Conservation (phyloP, 2,113 vertebrate genomes). For the Dipodomys ordii region DNA sequence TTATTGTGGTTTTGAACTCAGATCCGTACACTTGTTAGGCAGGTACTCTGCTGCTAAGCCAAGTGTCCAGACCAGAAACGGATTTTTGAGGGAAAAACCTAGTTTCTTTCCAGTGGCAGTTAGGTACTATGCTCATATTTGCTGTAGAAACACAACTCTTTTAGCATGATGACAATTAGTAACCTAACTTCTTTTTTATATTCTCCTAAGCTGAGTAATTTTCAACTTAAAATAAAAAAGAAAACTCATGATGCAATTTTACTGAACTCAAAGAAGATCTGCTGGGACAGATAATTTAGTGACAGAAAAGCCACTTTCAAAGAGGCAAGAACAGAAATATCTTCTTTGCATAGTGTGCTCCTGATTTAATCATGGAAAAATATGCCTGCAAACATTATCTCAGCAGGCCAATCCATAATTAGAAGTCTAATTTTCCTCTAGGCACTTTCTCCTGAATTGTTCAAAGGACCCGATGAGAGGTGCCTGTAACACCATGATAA, state of each 20-base stretch:
- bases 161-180: slow-evolving; percentile 51
- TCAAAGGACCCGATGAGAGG: slow-evolving; percentile 73
- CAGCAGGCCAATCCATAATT: slow-evolving; percentile 85
- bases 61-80: not conserved
- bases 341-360: slow-evolving; percentile 69
- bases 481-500: slow-evolving; percentile 66
- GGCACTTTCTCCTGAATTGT: slow-evolving; percentile 81
- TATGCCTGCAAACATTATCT: slow-evolving; percentile 78
- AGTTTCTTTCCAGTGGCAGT: not conserved
- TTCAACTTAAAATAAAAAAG: slow-evolving; percentile 41
- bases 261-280: slow-evolving; percentile 74
- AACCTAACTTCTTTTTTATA: slow-evolving; percentile 60
- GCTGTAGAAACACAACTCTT: slow-evolving; percentile 32
- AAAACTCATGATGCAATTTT: slow-evolving; percentile 60
- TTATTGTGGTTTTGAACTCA: no score
- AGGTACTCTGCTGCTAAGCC: no score
- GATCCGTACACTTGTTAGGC: no score
- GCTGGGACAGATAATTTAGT: slow-evolving; percentile 83
- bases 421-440: slow-evolving; percentile 75
- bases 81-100: slow-evolving; percentile 57
- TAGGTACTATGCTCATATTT: not conserved
- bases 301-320: slow-evolving; percentile 81
- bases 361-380: slow-evolving; percentile 81
- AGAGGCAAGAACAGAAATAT: slow-evolving; percentile 81
- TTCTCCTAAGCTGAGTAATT: slow-evolving; percentile 59